A percentile compares a stretch with the other conserved stretches of the same genome.
These are phyloP conservation scores for Sycon ciliatum DNA, from an alignment of 37 sponge, comb jelly and placozoan genomes.

Conservation along the genomic window DNA sequence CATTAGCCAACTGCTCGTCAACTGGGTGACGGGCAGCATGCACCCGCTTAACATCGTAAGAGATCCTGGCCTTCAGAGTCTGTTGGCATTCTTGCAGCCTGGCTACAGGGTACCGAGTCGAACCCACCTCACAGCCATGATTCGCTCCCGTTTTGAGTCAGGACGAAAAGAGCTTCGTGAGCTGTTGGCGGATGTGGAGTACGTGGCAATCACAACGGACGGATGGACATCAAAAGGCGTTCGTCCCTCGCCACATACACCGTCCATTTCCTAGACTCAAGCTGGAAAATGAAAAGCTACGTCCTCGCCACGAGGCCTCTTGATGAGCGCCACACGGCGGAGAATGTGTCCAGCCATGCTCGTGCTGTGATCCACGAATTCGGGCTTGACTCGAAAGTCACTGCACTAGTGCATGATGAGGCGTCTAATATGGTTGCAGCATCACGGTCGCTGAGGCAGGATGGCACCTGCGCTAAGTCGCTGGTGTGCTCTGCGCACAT, in stretches of 20 bases:
- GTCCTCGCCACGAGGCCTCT: background rate
- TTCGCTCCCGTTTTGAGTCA: too few relatives aligned
- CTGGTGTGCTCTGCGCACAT: background rate
- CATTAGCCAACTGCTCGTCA: too few relatives aligned
- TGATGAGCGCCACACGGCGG: background rate
- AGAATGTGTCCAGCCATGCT: background rate
- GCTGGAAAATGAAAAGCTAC: background rate
- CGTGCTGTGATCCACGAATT: background rate
- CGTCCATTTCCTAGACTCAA: background rate
- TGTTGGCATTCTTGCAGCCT: too few relatives aligned
- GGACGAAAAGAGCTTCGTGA: too few relatives aligned
- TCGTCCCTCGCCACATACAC: conserved; percentile 9
- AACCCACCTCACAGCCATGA: too few relatives aligned
- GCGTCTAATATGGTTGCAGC: conserved; percentile 8
- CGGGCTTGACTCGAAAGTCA: background rate
- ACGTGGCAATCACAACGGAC: too few relatives aligned
- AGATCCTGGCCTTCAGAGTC: too few relatives aligned
- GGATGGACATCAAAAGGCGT: conserved; percentile 1
- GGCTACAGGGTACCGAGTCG: too few relatives aligned
- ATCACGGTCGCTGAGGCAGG: background rate
- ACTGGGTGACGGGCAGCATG: background rate
- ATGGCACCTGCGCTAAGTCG: background rate
- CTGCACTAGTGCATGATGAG: background rate
- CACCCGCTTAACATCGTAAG: background rate
- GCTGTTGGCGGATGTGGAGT: too few relatives aligned